A percentile compares a stretch with the other conserved stretches of the same genome.
phyloP scores from a whole-genome alignment of 2,113 vertebrate species.

The Psammodynastes pulverulentus region DNA sequence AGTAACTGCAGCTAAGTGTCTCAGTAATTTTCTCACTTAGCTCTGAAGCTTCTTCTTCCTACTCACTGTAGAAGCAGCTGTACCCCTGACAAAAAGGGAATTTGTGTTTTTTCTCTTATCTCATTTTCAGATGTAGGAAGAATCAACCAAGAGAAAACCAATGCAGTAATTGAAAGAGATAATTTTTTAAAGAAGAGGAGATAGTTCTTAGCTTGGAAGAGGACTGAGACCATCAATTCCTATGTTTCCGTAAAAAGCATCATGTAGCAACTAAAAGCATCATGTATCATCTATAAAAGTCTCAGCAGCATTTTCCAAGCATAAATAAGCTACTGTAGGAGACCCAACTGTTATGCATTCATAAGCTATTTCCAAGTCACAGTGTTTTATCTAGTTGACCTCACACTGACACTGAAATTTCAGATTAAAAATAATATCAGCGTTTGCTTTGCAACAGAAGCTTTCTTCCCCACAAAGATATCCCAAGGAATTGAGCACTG shows the following conservation, averaged over 20 bases:
- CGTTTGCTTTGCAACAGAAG: background rate
- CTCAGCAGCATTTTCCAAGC: background rate
- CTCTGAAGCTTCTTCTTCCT: background rate
- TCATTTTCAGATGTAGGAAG: background rate
- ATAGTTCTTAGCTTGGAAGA: background rate
- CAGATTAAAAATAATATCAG: background rate
- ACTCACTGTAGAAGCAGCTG: background rate
- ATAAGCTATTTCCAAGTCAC: background rate
- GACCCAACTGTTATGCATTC: background rate
- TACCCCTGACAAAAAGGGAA: background rate
- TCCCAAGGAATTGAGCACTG: background rate
- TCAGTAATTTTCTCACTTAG: background rate
- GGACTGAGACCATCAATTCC: background rate
- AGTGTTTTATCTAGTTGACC: background rate
- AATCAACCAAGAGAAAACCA: background rate
- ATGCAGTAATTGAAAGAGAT: background rate
- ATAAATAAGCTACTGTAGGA: slow-evolving; percentile 3
- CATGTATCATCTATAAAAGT: background rate
- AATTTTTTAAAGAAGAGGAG: background rate
- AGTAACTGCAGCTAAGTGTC: background rate
- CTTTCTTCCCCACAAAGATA: accelerated
- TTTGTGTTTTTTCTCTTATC: background rate
- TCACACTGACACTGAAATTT: background rate
- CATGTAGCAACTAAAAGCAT: background rate
- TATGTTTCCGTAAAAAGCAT: slow-evolving; percentile 9